These are phyloP conservation scores for Cheiracanthium punctorium DNA, from an alignment of 2,888 invertebrate genomes.

Conservation along the genomic window DNA sequence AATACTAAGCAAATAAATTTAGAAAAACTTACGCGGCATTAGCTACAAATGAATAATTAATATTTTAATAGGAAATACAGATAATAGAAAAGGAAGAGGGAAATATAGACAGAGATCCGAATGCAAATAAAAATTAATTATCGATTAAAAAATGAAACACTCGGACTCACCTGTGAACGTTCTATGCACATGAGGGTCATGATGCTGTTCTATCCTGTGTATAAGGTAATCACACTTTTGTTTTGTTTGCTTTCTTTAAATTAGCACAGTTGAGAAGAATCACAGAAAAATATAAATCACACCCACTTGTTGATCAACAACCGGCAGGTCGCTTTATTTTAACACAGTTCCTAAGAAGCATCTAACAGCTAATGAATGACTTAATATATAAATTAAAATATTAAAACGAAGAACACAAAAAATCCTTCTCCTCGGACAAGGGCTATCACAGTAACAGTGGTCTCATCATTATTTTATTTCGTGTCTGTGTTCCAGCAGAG, in stretches of 20 bases:
- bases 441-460: slow-evolving; percentile 28
- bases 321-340: slow-evolving; percentile 49
- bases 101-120: no score
- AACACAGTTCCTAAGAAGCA: slow-evolving; percentile 36
- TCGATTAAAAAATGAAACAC: no score
- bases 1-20: no score
- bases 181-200: slow-evolving; percentile 60
- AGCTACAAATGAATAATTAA: no score
- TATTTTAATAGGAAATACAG: no score
- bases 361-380: slow-evolving; percentile 29
- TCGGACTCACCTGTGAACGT: slow-evolving; percentile 58
- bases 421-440: neutral
- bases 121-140: no score
- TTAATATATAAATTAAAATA: no score
- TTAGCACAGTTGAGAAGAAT: slow-evolving; percentile 37
- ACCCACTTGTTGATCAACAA: slow-evolving; percentile 68
- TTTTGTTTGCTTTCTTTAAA: no score
- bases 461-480: slow-evolving; percentile 24
- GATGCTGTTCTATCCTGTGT: slow-evolving; percentile 51
- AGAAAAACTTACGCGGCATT: no score
- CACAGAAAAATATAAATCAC: slow-evolving; percentile 47
- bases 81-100: no score
- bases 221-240: slow-evolving; percentile 47
- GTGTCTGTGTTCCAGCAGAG: neutral
- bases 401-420: neutral